phyloP scores from a whole-genome alignment of 2,888 invertebrate genomes.

The Druceiella hillmani region DNA sequence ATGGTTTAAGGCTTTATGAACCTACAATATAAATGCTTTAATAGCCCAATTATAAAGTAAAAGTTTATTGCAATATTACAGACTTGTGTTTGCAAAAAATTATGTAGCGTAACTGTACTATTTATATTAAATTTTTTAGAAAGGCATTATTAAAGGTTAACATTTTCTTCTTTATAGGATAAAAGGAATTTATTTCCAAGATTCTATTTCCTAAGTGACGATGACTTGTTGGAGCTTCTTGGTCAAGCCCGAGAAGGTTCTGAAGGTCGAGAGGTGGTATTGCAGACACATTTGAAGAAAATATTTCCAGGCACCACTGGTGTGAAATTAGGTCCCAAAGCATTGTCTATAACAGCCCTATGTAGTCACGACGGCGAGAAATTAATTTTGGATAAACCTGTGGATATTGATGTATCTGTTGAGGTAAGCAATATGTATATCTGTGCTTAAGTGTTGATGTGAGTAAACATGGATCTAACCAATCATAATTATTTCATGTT shows the following conservation, averaged over 20 bases:
- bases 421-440: slow-evolving; percentile 63
- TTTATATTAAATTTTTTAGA: too few relatives aligned
- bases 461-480: too few relatives aligned
- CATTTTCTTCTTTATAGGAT: slow-evolving; percentile 64
- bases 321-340: slow-evolving; percentile 60
- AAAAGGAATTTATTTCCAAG: slow-evolving; percentile 92
- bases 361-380: slow-evolving; percentile 71
- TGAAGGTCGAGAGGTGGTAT: slow-evolving; percentile 62
- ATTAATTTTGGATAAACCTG: slow-evolving; percentile 60
- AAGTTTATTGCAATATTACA: too few relatives aligned
- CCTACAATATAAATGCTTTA: too few relatives aligned
- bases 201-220: slow-evolving; percentile 96
- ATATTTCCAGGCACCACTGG: slow-evolving; percentile 86
- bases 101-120: too few relatives aligned
- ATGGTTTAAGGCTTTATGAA: too few relatives aligned
- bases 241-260: slow-evolving; percentile 80
- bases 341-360: slow-evolving; percentile 58
- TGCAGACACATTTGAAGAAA: slow-evolving; percentile 94
- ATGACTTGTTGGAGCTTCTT: slow-evolving; percentile 92
- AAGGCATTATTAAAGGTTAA: too few relatives aligned
- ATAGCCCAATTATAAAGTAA: too few relatives aligned
- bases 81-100: too few relatives aligned
- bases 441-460: not conserved
- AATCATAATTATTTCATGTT: too few relatives aligned
- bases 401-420: slow-evolving; percentile 68